Conservation (phyloP, 2,113 vertebrate species). For the Melanerpes aurifrons region DNA sequence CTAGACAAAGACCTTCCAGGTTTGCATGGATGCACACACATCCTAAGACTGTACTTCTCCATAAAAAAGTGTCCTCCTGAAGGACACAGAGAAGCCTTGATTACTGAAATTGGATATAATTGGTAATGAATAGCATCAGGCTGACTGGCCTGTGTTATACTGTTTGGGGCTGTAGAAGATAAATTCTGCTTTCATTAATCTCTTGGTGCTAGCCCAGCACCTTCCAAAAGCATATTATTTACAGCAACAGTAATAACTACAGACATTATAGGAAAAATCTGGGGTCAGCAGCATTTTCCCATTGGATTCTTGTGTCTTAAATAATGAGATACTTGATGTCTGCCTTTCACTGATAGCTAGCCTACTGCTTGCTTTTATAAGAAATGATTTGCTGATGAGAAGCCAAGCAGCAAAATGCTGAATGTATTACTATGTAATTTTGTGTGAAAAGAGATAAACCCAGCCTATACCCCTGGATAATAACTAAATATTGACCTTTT, state of each 20-base stretch:
- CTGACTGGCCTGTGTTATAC: not conserved
- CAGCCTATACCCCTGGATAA: not conserved
- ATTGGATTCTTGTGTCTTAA: not conserved
- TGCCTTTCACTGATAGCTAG: constrained; percentile 33
- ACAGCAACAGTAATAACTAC: not conserved
- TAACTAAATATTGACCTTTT: constrained; percentile 44
- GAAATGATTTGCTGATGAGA: constrained; percentile 18
- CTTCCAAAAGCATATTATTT: not conserved
- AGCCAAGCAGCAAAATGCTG: constrained; percentile 9
- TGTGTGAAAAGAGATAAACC: constrained; percentile 9
- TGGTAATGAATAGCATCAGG: not conserved
- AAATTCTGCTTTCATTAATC: not conserved
- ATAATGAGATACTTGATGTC: constrained; percentile 16
- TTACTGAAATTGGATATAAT: not conserved
- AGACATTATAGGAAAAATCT: not conserved
- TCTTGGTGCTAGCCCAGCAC: not conserved
- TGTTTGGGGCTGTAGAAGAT: not conserved
- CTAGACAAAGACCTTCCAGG: not conserved
- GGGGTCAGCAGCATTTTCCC: not conserved
- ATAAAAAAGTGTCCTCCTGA: not conserved
- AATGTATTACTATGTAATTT: constrained; percentile 34
- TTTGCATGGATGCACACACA: not conserved
- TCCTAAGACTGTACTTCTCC: not conserved
- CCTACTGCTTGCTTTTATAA: constrained; percentile 1
- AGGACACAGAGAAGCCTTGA: not conserved